Conservation (phyloP, 2,113 vertebrate species). For the Myrmophylax atrothorax region DNA sequence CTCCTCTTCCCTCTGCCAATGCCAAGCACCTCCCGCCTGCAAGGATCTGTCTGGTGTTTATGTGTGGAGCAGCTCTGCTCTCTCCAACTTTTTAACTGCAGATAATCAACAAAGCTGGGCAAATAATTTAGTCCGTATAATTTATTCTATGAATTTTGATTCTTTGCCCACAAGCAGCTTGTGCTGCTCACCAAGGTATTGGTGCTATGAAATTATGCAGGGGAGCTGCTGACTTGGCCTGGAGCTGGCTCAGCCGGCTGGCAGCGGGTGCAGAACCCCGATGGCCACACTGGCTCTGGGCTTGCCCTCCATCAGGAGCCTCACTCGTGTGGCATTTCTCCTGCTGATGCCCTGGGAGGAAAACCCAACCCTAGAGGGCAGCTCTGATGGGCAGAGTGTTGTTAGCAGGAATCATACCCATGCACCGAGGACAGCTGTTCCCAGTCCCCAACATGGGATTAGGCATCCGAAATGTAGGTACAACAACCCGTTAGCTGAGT, state of each 20-base stretch:
- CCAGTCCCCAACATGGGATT: rapidly evolving
- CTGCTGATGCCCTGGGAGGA: background rate
- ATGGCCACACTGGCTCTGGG: background rate
- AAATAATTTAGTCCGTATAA: slow-evolving; percentile 20
- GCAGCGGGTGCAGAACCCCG: background rate
- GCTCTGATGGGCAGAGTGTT: background rate
- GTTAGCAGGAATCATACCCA: background rate
- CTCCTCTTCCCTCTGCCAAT: background rate
- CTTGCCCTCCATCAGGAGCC: background rate
- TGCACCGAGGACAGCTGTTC: rapidly evolving
- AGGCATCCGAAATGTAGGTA: background rate
- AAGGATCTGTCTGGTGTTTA: background rate
- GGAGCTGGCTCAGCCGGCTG: background rate
- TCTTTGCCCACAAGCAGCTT: slow-evolving; percentile 57
- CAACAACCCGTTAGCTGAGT: background rate
- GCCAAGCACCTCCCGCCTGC: background rate
- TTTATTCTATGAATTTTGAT: slow-evolving; percentile 57
- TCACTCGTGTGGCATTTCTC: rapidly evolving
- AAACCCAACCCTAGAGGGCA: rapidly evolving
- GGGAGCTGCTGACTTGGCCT: background rate
- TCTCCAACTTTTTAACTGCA: slow-evolving; percentile 46
- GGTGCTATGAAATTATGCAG: background rate
- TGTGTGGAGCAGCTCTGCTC: background rate
- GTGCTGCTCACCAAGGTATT: slow-evolving; percentile 8
- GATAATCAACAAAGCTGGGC: slow-evolving; percentile 58